Base-by-base conservation (phyloP, 1,140 invertebrate genomes). In the Periplaneta americana region DNA sequence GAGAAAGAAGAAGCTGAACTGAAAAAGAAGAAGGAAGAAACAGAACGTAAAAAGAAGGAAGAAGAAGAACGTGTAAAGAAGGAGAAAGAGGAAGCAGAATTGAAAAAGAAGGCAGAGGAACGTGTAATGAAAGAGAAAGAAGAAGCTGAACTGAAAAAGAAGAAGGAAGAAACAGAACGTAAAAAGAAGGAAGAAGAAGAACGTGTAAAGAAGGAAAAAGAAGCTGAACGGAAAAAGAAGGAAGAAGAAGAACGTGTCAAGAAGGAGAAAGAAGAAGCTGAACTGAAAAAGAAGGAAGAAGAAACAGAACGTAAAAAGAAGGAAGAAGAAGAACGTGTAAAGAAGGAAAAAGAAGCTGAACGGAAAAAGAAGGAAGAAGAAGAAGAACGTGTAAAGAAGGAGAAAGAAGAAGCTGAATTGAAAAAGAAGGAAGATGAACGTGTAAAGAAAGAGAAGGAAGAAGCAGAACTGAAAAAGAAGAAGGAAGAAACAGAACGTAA, bases 91-190 rank as follows among this genome's bases (percentile, higher is more conserved):
- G 81, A 85, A 84, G 82, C 84, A 79, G 81, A 86, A 79, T 81
- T 82, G 34, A 84, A 84, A 80, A 81, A 78, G 83, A 80, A 86
- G 82, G 83, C 85, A 82, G 84, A 86, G 37, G 82, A 84, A 85
- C 80, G 83, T 82, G 22, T 57, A 22, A 83, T 84, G 79, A 81
- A 34, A 10, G 80, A 82, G 82, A 79, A 74, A 34, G 84, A 81
- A 77, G 66, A 81, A 80, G 84, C 85, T 80, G 76, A 82, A 83
- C 84, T 79, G 83, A 79, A 77, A 83, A 83, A 76, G 36, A 2
- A 80, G 76, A 84, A 80, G n/a, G 33, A 8, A 34, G 17, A 32
- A 34, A n/a, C 5, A 13, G 10, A 31, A 8, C 33, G 33, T 18
- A 77, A n/a, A 33, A 13, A 18, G 17, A 34, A 35, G n/a, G 34